A percentile compares a stretch with the other conserved stretches of the same genome.
Conservation (phyloP, 2,797 vertebrate species). For the Pangasius krempfi region DNA sequence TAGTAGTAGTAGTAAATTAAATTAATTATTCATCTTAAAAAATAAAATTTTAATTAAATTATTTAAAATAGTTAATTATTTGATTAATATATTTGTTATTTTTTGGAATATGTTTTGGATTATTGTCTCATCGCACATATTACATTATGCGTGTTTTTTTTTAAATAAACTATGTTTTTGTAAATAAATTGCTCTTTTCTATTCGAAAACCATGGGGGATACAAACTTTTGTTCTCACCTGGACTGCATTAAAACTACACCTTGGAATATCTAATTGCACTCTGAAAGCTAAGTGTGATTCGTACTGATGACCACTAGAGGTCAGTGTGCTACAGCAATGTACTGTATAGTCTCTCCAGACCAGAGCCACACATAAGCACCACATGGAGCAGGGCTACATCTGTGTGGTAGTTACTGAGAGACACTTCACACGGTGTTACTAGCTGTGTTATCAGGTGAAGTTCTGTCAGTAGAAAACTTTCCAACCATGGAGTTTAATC, state of each 20-base stretch:
- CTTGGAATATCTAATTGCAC: not conserved
- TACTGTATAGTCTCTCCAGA: not conserved
- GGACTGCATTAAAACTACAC: not conserved
- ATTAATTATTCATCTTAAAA: too few species aligned
- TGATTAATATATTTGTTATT: not conserved
- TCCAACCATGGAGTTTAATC: not conserved
- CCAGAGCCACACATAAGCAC: not conserved
- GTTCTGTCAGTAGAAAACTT: not conserved
- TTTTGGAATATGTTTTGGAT: not conserved
- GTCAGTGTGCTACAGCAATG: constrained; percentile 41
- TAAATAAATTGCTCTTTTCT: not conserved
- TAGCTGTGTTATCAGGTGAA: too few species aligned
- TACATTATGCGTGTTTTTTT: not conserved
- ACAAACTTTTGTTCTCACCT: not conserved
- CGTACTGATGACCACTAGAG: constrained; percentile 64
- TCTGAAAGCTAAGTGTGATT: not conserved
- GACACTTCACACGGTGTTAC: too few species aligned
- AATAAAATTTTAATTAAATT: not conserved
- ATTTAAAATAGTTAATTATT: not conserved
- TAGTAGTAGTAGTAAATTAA: not conserved
- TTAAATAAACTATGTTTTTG: not conserved
- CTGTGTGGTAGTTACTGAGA: too few species aligned
- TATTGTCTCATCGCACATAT: not conserved
- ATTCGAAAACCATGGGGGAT: not conserved
- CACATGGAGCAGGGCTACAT: not conserved